Base-by-base conservation (phyloP, 1,140 invertebrate species). In the Cecropterus lyciades region DNA sequence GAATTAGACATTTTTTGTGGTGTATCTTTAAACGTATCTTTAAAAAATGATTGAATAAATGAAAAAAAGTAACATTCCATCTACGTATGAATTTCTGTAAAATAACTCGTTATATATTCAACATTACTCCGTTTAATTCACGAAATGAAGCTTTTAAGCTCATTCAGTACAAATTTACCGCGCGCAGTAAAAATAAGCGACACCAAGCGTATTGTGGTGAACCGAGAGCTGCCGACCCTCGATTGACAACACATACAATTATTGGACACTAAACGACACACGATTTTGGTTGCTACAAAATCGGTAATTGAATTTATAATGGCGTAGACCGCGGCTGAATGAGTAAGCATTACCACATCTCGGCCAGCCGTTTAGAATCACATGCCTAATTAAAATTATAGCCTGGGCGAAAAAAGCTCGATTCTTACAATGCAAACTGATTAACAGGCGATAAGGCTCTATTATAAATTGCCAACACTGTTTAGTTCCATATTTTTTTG, bases 391-490 rank as follows among this genome's bases (percentile, higher is more conserved):
- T 73, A 75, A 71, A 75, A 69, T 74, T 46, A 69, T 62, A 62
- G 63, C 64, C 46, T 49, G 7, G 42, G 14, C 8, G 72, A 42
- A 74, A 75, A 74, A 70, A 68, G 30, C 53, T 57, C 42, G 24
- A 45, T 75, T 65, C 49, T 74, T 68, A 65, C 75, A 68, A 69
- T 69, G 53, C 69, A 56, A 67, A 65, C 65, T 68, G 69, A 80
- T 81, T 65, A 66, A 56, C 55, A 60, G 43, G 49, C 20, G 73
- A 81, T 79, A 81, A 81, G 49, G 55, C 53, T 72, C 66, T 77
- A 65, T 79, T 70, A 72, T 77, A 74, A 73, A 72, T 75, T 69
- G 69, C 69, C 68, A 69, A 74, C 68, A 71, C 49, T 63, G 69
- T 69, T 73, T 73, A 72, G 56, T 48, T 48, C 56, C 27, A 60